phyloP scores from a whole-genome alignment of 92 coral and sea anemone genomes.

The Virgularia gustaviana region DNA sequence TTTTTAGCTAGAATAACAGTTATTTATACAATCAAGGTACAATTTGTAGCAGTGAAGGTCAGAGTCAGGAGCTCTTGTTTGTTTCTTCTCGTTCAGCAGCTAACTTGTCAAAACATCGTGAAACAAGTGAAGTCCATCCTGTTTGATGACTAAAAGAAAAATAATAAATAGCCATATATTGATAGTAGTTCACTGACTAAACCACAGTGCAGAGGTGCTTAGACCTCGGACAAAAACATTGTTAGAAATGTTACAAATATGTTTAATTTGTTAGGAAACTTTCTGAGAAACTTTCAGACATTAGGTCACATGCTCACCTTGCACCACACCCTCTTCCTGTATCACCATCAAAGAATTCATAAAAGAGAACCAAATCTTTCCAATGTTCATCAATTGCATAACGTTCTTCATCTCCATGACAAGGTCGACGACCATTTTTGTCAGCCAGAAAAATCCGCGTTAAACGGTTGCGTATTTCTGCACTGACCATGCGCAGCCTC shows the following conservation, averaged over 20 bases:
- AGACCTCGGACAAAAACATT: no score
- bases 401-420: conserved; percentile 79
- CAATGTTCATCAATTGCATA: conserved; percentile 77
- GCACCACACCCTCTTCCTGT: conserved; percentile 98
- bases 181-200: neutral
- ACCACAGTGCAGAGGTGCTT: no score
- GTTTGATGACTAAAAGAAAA: conserved; percentile 86
- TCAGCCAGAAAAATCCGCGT: conserved; percentile 76
- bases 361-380: conserved; percentile 90
- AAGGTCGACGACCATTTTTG: conserved; percentile 79
- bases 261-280: neutral
- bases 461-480: conserved; percentile 81
- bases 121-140: conserved; percentile 93
- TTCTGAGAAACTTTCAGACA: neutral
- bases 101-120: conserved; percentile 79
- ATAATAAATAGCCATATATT: neutral
- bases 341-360: conserved; percentile 94
- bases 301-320: conserved; percentile 56
- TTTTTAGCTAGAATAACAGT: no score
- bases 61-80: no score
- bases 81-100: conserved; percentile 48
- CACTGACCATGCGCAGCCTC: conserved; percentile 89
- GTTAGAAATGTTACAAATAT: no score
- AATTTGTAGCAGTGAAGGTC: no score
- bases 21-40: no score